phyloP scores from a whole-genome alignment of 2,797 vertebrate genomes.

The Enteromius afrohamiltoni region DNA sequence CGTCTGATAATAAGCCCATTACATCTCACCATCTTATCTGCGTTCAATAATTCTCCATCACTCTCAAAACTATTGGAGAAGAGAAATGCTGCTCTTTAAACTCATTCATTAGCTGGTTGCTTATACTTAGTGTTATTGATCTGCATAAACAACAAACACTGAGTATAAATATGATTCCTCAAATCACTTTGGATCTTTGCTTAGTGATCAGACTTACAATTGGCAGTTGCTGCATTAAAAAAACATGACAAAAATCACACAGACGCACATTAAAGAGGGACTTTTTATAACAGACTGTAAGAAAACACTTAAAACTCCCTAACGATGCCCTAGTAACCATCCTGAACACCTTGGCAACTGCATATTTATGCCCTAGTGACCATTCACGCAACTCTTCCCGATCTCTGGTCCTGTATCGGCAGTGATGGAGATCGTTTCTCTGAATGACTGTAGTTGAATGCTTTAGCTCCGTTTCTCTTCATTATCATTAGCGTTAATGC shows the following conservation, averaged over 20 bases:
- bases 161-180: neutral
- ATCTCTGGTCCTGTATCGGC: neutral
- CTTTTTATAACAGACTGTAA: neutral
- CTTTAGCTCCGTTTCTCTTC: conserved; percentile 12
- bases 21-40: neutral
- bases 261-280: neutral
- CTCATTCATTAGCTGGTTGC: neutral
- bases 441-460: conserved; percentile 20
- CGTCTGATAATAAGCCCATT: neutral
- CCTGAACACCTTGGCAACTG: neutral
- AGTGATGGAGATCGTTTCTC: neutral
- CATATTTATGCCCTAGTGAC: neutral
- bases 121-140: neutral
- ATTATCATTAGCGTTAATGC: conserved; percentile 23
- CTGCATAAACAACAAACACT: neutral
- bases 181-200: neutral
- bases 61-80: neutral
- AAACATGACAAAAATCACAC: neutral
- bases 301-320: neutral
- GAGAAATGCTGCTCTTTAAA: neutral
- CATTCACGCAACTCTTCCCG: neutral
- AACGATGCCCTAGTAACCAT: neutral
- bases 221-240: neutral
- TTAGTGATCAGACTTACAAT: neutral
- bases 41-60: conserved; percentile 4